Evolutionary conservation across 1,140 invertebrate species (phyloP), one percentile per base, ranked within the genome.

Genomic region (Neotoxoptera formosana): DNA sequence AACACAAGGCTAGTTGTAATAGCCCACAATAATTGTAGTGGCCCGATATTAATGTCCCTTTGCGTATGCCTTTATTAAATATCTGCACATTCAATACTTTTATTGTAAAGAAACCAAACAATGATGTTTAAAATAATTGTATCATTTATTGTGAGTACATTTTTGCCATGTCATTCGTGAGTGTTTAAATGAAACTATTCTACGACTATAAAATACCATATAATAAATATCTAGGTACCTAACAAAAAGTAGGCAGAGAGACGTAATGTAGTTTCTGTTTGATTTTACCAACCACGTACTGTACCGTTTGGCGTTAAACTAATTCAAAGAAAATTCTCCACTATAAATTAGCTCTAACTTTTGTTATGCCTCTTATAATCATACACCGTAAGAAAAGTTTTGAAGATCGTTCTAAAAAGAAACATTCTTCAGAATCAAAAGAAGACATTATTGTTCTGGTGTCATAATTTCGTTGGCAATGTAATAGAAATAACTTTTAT

Each of bases 271-370:
- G n/a, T 76, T 34, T n/a, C 14, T 76, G 7, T 76, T 76, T 76
- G 30, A 76, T 34, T 76, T 76, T 76, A 76, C 14, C 14, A 17
- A 67, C n/a, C 30, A 76, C 14, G 8, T 41, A 41, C 1, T n/a
- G 4, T 76, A 76, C 14, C 17, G n/a, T 76, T 76, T 76, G 60
- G 4, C 17, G 60, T n/a, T n/a, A n/a, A n/a, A 17, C 60, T 76
- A 76, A 14, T n/a, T 76, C 60, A 76, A 76, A 67, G 17, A 17
- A 76, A 11, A n/a, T 76, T 76, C 6, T 20, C 6, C 1, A 4
- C 60, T 30, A n/a, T 76, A 76, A n/a, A 76, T 76, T n/a, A 76
- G n/a, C 60, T 76, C 30, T 76, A 76, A 76, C 60, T 76, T 76
- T 76, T 76, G 14, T 76, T n/a, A 76, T 76, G 60, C 14, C 14